These are phyloP conservation scores for Pammene fasciana DNA, from an alignment of 2,888 invertebrate species.

Conservation along the genomic window DNA sequence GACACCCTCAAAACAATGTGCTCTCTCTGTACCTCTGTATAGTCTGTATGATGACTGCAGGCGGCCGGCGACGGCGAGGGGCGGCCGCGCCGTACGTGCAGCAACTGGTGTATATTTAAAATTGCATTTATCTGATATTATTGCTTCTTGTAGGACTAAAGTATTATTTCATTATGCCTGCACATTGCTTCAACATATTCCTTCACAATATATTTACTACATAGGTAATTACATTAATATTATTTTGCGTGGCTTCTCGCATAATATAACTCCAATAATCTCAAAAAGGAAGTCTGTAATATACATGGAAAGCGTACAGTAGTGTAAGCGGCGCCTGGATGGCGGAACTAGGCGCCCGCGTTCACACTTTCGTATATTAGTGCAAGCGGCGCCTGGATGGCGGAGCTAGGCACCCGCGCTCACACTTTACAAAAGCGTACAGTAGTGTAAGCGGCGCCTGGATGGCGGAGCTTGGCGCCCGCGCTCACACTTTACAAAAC, in stretches of 20 bases:
- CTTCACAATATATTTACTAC: constrained; percentile 45
- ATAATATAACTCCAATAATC: constrained; percentile 63
- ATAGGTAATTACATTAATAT: constrained; percentile 42
- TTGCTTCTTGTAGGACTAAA: constrained; percentile 25
- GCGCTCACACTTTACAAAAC: constrained; percentile 16
- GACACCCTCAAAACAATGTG: constrained; percentile 64
- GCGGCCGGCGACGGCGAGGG: not conserved
- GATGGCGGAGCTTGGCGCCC: not conserved
- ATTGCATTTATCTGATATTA: constrained; percentile 19
- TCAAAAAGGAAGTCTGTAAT: constrained; percentile 59
- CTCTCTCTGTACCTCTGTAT: constrained; percentile 9
- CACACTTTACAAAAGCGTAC: no score
- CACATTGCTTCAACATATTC: constrained; percentile 44
- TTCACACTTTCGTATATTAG: no score
- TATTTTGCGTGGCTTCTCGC: constrained; percentile 56
- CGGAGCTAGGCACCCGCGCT: not conserved
- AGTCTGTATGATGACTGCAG: not conserved
- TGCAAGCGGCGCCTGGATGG: constrained; percentile 19
- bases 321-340: constrained; percentile 2
- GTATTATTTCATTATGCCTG: constrained; percentile 16
- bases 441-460: no score
- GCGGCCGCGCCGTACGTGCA: not conserved
- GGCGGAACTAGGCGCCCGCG: not conserved
- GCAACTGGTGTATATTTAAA: not conserved
- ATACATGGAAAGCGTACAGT: constrained; percentile 50